Evolutionary conservation across 2,797 vertebrate species (phyloP).

Genomic region (Hypotaenidia philippensis): DNA sequence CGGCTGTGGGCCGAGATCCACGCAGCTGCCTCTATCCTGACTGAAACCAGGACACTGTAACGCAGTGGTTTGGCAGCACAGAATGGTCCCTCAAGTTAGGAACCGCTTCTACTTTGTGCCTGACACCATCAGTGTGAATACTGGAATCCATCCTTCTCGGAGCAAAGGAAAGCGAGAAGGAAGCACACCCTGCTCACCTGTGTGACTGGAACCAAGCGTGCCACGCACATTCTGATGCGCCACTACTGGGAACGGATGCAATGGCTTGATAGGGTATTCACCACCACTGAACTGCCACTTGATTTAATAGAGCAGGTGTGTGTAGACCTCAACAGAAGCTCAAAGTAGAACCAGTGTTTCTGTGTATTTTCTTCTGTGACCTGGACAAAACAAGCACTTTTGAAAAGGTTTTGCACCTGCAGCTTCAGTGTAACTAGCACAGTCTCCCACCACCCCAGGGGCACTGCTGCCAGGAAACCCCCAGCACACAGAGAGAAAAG

Average conservation of each 20-base stretch:
- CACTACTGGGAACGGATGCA: background rate
- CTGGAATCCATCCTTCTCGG: background rate
- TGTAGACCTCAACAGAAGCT: background rate
- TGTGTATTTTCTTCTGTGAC: background rate
- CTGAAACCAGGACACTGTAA: too few species aligned
- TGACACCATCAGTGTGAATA: fast-evolving
- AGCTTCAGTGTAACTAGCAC: background rate
- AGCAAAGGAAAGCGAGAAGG: background rate
- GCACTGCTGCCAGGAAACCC: background rate
- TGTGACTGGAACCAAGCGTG: background rate
- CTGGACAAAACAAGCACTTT: background rate
- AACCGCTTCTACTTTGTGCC: background rate
- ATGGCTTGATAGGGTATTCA: background rate
- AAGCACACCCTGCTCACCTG: background rate
- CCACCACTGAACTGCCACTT: background rate
- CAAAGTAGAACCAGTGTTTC: background rate
- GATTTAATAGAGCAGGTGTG: background rate
- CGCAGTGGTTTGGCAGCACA: background rate
- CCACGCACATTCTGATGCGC: background rate
- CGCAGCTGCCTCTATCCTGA: too few species aligned
- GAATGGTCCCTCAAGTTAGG: background rate
- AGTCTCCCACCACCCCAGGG: background rate
- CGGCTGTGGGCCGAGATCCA: too few species aligned
- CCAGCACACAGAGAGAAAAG: background rate
- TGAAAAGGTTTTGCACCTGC: background rate